Conservation (phyloP, 2,113 vertebrate species). For the Sinocyclocheilus anophthalmus region DNA sequence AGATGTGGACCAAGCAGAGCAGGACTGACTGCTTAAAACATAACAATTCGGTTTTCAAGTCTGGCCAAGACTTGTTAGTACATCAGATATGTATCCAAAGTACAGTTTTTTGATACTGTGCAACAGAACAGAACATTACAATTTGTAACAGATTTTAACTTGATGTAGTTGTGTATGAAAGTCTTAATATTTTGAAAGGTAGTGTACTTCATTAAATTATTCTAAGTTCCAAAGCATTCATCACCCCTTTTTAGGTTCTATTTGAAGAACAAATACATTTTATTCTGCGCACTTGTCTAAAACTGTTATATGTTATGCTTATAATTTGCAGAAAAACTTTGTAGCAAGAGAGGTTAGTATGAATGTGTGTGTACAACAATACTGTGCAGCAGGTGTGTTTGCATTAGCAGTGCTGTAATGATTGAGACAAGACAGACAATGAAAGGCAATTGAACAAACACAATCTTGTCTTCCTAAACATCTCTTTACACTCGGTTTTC, state of each 20-base stretch:
- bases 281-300: neutral
- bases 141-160: no score
- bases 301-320: no score
- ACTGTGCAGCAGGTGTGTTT: neutral
- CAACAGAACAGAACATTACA: no score
- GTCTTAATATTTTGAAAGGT: neutral
- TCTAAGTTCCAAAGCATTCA: neutral
- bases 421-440: conserved; percentile 17
- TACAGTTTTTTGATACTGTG: no score
- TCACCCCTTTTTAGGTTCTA: neutral
- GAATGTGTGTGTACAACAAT: neutral
- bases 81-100: no score
- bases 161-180: neutral
- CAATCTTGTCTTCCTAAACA: conserved; percentile 9
- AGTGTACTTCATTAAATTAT: neutral
- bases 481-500: conserved; percentile 1
- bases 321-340: neutral
- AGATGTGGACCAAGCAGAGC: neutral
- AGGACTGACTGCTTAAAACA: neutral
- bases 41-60: neutral
- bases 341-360: neutral
- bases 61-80: neutral
- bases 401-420: neutral
- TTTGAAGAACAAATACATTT: neutral
- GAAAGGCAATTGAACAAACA: conserved; percentile 5